Percentiles rank a stretch among this genome's conserved stretches.
Conservation (phyloP, 2,888 invertebrate species). For the Nezara viridula region DNA sequence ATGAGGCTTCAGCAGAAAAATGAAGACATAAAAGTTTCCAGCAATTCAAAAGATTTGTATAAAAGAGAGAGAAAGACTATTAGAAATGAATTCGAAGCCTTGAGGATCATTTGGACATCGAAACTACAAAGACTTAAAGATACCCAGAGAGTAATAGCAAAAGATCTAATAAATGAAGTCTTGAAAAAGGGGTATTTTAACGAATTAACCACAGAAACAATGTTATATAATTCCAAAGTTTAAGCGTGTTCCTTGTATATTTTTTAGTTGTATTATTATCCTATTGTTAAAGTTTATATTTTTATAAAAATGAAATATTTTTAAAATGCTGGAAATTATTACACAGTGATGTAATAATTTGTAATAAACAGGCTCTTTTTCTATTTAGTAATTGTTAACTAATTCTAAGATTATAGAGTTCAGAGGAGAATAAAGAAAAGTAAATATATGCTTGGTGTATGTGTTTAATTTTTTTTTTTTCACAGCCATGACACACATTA, state of each 20-base stretch:
- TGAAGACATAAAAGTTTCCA: background rate
- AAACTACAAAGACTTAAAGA: slow-evolving; percentile 3
- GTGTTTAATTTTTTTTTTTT: background rate
- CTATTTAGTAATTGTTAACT: background rate
- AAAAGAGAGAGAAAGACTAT: background rate
- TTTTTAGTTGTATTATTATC: background rate
- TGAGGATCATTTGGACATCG: background rate
- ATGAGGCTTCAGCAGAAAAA: background rate
- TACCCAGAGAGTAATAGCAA: background rate
- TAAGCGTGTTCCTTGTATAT: background rate
- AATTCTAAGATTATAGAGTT: background rate
- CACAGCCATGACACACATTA: background rate
- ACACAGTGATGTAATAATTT: no score
- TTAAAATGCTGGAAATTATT: background rate
- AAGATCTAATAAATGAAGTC: slow-evolving; percentile 20
- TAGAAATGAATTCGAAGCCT: background rate
- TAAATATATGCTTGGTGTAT: background rate
- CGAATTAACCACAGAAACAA: background rate
- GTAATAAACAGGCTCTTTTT: background rate
- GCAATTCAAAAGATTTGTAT: background rate
- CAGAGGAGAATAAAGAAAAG: background rate
- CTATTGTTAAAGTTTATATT: background rate
- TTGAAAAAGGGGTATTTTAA: slow-evolving; percentile 40
- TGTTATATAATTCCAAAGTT: background rate
- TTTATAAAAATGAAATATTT: background rate